Evolutionary conservation across 2,797 vertebrate genomes (phyloP).

Genomic region (Naso thynnoides): DNA sequence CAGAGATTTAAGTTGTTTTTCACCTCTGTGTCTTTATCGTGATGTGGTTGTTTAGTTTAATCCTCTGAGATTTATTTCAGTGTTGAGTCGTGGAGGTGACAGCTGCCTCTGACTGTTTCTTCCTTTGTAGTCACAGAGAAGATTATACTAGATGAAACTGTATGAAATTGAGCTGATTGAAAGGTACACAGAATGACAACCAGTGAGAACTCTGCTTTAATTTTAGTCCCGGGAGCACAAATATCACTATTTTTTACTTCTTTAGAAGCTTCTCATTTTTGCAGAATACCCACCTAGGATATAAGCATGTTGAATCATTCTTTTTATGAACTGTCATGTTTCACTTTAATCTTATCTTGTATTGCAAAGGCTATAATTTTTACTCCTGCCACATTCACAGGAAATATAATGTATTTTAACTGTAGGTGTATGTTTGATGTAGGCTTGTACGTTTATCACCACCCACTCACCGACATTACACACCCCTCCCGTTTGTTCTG

Average conservation of each 20-base stretch:
- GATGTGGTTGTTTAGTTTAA: constrained; percentile 28
- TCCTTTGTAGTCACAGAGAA: constrained; percentile 14
- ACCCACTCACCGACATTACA: neutral
- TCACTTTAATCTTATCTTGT: neutral
- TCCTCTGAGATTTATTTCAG: constrained; percentile 39
- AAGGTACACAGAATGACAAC: neutral
- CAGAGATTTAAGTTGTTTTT: constrained; percentile 4
- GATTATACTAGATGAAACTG: constrained; percentile 1
- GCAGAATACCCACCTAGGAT: neutral
- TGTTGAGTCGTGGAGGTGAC: constrained; percentile 19
- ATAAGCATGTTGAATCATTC: neutral
- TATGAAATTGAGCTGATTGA: constrained; percentile 3
- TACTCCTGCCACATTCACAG: neutral
- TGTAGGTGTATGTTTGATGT: neutral
- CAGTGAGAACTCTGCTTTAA: neutral
- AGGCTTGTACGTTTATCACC: neutral
- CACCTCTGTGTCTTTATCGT: constrained; percentile 13
- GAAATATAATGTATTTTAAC: neutral
- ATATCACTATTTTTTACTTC: neutral
- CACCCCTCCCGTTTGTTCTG: neutral
- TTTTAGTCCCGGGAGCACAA: neutral
- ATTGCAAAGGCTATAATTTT: neutral
- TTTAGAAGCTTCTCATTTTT: neutral
- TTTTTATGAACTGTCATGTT: neutral
- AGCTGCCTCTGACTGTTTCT: constrained; percentile 23